phyloP scores from a whole-genome alignment of 2,797 vertebrate genomes.

The Crocodylus rhombifer region DNA sequence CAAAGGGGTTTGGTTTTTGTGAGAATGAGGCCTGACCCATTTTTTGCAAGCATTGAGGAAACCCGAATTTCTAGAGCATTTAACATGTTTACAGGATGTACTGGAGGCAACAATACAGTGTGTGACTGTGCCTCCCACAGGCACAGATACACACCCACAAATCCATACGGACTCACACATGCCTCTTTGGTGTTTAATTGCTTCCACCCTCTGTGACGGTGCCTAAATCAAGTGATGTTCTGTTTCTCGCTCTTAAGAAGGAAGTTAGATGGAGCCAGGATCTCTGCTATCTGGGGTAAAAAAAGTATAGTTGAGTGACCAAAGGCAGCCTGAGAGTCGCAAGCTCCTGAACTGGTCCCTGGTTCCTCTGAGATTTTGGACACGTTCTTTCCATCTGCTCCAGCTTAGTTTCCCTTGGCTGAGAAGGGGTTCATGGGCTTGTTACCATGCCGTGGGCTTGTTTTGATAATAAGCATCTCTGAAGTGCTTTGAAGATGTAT shows the following conservation, averaged over 20 bases:
- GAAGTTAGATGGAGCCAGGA: not conserved
- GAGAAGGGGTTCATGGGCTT: not conserved
- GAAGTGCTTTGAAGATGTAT: not conserved
- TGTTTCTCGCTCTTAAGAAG: not conserved
- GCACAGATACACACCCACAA: not conserved
- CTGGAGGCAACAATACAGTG: not conserved
- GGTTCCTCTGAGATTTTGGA: not conserved
- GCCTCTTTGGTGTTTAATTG: not conserved
- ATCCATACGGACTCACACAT: not conserved
- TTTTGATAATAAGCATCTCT: not conserved
- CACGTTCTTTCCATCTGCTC: not conserved
- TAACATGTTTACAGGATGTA: not conserved
- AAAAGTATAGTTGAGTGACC: not conserved
- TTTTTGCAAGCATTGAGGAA: not conserved
- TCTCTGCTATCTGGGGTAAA: not conserved
- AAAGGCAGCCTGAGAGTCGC: not conserved
- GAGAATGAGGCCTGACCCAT: not conserved
- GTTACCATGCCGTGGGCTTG: not conserved
- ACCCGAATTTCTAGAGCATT: not conserved
- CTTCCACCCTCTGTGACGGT: too few relatives aligned
- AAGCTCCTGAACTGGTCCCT: not conserved
- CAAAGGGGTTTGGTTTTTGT: not conserved
- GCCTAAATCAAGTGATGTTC: not conserved
- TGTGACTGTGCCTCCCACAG: not conserved
- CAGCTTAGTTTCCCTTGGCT: not conserved